Conservation (phyloP, 1,140 invertebrate genomes). For the Papilio xuthus region DNA sequence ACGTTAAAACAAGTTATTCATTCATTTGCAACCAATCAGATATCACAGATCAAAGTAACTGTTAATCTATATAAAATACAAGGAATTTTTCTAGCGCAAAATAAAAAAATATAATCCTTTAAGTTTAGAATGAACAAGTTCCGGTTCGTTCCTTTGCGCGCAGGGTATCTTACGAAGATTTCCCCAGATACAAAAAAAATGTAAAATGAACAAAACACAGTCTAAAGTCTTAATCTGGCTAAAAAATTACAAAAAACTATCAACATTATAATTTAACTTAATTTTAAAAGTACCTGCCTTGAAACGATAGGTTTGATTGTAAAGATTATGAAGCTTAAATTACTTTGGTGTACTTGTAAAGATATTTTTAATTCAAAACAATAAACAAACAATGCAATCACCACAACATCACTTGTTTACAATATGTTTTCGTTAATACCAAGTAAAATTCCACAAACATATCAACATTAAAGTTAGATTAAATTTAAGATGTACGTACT, state of each 20-base stretch:
- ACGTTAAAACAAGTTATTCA: not conserved
- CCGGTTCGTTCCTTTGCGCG: no score
- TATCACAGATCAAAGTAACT: conserved; percentile 38
- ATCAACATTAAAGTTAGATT: not conserved
- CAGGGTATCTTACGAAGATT: no score
- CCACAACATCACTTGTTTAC: not conserved
- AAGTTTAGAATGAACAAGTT: not conserved
- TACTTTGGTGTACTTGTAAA: not conserved
- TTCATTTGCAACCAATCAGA: conserved; percentile 29
- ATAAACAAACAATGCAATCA: not conserved
- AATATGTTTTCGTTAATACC: not conserved
- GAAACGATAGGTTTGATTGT: not conserved
- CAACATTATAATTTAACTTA: not conserved
- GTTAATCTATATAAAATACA: conserved; percentile 2
- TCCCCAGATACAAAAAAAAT: no score
- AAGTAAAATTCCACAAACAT: not conserved
- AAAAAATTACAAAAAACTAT: not conserved
- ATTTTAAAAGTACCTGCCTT: conserved; percentile 10
- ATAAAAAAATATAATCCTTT: not conserved
- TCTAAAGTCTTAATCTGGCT: not conserved
- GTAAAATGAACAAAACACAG: not conserved
- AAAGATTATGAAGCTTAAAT: not conserved
- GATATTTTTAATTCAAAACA: not conserved
- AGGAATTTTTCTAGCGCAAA: not conserved
- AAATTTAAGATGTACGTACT: not conserved